Conservation (phyloP, 2,113 vertebrate species). For the Girardinichthys multiradiatus region DNA sequence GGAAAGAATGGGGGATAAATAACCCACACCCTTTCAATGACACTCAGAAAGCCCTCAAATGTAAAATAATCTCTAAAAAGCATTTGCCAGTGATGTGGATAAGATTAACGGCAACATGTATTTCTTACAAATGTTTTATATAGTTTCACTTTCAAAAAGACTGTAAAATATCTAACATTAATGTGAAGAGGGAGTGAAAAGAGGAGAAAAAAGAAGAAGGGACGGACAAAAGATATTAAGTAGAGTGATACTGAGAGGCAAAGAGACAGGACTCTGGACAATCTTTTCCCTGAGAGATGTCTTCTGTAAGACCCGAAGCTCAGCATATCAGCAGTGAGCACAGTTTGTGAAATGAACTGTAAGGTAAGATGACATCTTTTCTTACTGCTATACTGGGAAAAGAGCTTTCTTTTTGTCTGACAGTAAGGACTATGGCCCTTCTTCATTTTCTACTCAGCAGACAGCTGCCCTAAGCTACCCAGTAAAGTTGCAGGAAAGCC, state of each 20-base stretch:
- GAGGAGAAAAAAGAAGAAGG: neutral
- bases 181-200: neutral
- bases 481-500: conserved; percentile 29
- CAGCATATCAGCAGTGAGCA: conserved; percentile 30
- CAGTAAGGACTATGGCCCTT: conserved; percentile 34
- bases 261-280: conserved; percentile 6
- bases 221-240: neutral
- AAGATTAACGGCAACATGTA: neutral
- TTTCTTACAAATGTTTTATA: no score
- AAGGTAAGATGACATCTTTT: conserved; percentile 49
- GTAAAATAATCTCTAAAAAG: neutral
- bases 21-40: neutral
- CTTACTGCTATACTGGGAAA: conserved; percentile 12
- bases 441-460: conserved; percentile 48
- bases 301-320: conserved; percentile 18
- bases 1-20: no score
- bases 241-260: neutral
- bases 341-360: conserved; percentile 35
- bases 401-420: conserved; percentile 36
- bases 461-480: conserved; percentile 37
- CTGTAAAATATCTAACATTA: neutral
- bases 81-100: neutral
- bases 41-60: neutral
- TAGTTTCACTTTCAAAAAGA: neutral
- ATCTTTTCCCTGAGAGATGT: conserved; percentile 21